A percentile compares a stretch with the other conserved stretches of the same genome.
Conservation (phyloP, 2,888 invertebrate genomes). For the Phyllotreta cruciferae region DNA sequence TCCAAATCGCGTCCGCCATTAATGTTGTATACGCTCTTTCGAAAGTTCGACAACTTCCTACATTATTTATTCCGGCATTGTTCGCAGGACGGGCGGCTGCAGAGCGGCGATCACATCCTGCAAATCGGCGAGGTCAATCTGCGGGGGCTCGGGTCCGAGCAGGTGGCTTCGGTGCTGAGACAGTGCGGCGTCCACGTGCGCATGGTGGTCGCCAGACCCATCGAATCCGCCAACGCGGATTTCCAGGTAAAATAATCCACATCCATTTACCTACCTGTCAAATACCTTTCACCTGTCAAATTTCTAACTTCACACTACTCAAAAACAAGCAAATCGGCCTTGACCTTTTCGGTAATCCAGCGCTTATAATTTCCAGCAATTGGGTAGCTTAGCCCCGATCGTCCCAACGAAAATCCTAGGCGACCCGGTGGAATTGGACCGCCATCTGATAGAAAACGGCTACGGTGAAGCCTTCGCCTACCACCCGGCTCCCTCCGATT, state of each 20-base stretch:
- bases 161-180: slow-evolving; percentile 87
- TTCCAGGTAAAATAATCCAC: slow-evolving; percentile 33
- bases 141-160: slow-evolving; percentile 96
- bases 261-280: too few species aligned
- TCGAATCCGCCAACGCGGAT: slow-evolving; percentile 64
- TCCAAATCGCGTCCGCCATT: too few species aligned
- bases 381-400: slow-evolving; percentile 79
- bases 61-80: not conserved
- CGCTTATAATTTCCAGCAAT: slow-evolving; percentile 61
- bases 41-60: not conserved
- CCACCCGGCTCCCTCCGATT: slow-evolving; percentile 55
- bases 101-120: slow-evolving; percentile 97
- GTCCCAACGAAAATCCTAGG: slow-evolving; percentile 84
- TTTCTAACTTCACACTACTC: too few species aligned
- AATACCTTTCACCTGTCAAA: too few species aligned
- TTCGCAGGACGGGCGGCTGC: slow-evolving; percentile 88
- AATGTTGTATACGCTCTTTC: too few species aligned
- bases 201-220: slow-evolving; percentile 85
- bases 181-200: slow-evolving; percentile 89
- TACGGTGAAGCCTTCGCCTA: slow-evolving; percentile 63
- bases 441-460: slow-evolving; percentile 72
- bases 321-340: too few species aligned
- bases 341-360: too few species aligned
- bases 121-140: slow-evolving; percentile 95
- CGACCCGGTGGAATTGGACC: slow-evolving; percentile 83